Percentiles rank a stretch among this genome's conserved stretches.
Conservation (phyloP, 2,797 vertebrate genomes). For the Pogoniulus pusillus region DNA sequence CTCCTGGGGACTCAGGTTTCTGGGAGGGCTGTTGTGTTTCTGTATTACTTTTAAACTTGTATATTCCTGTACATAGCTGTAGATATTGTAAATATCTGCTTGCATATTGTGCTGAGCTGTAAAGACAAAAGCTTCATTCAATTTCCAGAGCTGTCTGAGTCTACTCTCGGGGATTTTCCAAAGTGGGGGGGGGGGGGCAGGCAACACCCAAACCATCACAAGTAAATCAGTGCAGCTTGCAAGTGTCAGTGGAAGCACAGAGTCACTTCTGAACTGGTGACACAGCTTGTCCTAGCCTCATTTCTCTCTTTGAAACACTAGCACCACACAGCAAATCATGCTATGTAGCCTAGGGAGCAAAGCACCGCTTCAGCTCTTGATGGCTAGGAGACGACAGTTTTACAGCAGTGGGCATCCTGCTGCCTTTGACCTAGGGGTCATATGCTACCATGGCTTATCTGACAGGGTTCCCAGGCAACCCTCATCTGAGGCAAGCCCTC, state of each 20-base stretch:
- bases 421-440: not conserved
- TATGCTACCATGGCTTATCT: not conserved
- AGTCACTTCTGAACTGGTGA: not conserved
- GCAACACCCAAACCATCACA: too few relatives aligned
- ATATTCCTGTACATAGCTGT: too few relatives aligned
- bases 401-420: not conserved
- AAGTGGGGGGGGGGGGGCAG: too few relatives aligned
- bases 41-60: too few relatives aligned
- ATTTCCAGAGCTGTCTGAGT: too few relatives aligned
- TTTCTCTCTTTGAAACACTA: not conserved
- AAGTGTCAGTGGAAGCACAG: not conserved
- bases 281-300: not conserved
- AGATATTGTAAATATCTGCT: too few relatives aligned
- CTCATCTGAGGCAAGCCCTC: rapidly evolving
- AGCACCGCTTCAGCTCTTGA: not conserved
- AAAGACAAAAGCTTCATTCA: too few relatives aligned
- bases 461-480: not conserved
- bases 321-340: not conserved
- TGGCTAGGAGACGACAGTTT: not conserved
- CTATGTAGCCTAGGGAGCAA: not conserved
- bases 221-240: rapidly evolving
- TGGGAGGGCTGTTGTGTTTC: too few relatives aligned
- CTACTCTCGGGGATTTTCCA: too few relatives aligned
- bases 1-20: too few relatives aligned
- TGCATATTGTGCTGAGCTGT: too few relatives aligned